Conservation (phyloP, 2,797 vertebrate species). For the Anabacerthia variegaticeps region DNA sequence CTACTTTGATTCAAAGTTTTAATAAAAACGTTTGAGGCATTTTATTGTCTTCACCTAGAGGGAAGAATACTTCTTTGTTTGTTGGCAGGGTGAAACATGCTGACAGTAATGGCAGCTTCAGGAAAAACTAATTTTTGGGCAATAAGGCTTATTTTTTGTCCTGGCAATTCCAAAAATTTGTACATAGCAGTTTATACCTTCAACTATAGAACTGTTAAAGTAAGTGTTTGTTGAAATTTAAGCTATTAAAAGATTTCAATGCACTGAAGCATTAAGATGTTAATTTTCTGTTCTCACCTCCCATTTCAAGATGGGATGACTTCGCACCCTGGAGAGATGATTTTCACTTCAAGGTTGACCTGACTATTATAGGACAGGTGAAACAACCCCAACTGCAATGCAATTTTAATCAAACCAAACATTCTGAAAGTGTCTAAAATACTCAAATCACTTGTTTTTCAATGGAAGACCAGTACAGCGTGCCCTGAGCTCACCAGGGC, state of each 20-base stretch:
- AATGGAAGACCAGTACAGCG: not conserved
- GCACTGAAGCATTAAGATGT: not conserved
- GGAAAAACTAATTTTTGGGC: not conserved
- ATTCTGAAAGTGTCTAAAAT: not conserved
- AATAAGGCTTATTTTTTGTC: not conserved
- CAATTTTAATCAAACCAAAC: not conserved
- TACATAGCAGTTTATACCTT: not conserved
- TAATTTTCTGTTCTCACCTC: not conserved
- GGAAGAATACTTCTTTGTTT: not conserved
- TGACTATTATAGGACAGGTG: not conserved
- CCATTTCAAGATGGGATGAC: not conserved
- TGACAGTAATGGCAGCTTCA: not conserved
- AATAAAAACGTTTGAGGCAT: not conserved
- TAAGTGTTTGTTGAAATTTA: not conserved
- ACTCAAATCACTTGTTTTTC: not conserved
- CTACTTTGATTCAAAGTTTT: not conserved
- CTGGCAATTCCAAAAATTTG: not conserved
- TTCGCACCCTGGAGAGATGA: not conserved
- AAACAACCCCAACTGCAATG: not conserved
- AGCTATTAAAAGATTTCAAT: not conserved
- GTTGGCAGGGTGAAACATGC: not conserved
- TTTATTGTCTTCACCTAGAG: not conserved
- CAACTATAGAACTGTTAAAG: not conserved
- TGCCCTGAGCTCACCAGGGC: not conserved
- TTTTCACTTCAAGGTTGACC: not conserved